These are phyloP conservation scores for Mesembrinibis cayennensis DNA, from an alignment of 2,113 vertebrate species.

Conservation along the genomic window DNA sequence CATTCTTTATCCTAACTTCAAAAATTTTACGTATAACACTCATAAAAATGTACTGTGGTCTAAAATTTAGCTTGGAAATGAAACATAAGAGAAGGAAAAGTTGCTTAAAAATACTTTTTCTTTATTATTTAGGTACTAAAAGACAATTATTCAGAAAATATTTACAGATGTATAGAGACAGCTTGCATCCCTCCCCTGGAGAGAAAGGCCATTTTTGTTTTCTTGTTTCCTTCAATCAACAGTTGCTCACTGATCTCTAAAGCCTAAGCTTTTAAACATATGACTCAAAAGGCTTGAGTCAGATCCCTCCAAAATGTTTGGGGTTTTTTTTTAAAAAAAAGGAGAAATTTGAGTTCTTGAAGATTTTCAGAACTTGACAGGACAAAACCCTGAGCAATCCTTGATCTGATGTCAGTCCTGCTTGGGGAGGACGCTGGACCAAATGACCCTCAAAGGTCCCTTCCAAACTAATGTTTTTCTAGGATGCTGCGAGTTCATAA, in stretches of 20 bases:
- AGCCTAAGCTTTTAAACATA: background rate
- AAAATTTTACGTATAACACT: background rate
- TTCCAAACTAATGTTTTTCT: background rate
- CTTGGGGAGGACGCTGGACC: background rate
- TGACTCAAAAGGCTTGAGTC: background rate
- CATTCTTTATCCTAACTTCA: background rate
- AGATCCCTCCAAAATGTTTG: background rate
- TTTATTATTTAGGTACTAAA: background rate
- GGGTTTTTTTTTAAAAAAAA: background rate
- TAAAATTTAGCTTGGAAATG: conserved; percentile 3
- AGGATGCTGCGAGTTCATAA: background rate
- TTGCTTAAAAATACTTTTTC: background rate
- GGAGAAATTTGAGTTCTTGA: background rate
- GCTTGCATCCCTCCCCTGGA: background rate
- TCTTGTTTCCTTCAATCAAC: background rate
- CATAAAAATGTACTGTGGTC: background rate
- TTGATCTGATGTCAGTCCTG: background rate
- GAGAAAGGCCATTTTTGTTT: background rate
- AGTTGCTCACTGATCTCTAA: background rate
- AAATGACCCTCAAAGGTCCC: background rate
- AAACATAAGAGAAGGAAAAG: background rate
- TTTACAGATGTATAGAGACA: background rate
- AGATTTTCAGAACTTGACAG: background rate
- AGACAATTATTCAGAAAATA: background rate
- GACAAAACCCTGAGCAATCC: background rate